Conservation (phyloP, 2,888 invertebrate species). For the Cremastinae sp. region DNA sequence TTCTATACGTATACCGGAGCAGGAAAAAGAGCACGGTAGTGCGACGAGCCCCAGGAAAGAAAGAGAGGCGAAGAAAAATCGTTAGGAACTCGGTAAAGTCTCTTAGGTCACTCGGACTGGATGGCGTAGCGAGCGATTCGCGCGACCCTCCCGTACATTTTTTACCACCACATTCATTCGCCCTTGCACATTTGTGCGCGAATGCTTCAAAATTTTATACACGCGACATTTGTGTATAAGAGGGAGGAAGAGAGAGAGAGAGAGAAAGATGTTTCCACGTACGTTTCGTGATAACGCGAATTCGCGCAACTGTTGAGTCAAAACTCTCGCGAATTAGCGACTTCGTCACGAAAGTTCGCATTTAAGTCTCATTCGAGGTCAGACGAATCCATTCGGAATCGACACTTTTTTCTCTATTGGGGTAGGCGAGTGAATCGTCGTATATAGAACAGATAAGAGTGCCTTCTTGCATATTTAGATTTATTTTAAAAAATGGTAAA, state of each 20-base stretch:
- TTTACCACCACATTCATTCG: constrained; percentile 23
- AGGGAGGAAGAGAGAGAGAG: constrained; percentile 6
- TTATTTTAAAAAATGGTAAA: no score
- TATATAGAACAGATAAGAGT: not conserved
- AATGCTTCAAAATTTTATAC: constrained; percentile 4
- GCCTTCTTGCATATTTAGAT: not conserved
- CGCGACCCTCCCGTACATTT: constrained; percentile 53
- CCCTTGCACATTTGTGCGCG: constrained; percentile 4
- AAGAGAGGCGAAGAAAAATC: constrained; percentile 69
- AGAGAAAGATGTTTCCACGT: not conserved
- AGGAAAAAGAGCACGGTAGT: constrained; percentile 12
- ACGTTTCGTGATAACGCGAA: no score
- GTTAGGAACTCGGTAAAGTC: constrained; percentile 72
- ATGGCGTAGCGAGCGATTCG: constrained; percentile 62
- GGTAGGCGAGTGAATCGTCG: constrained; percentile 4
- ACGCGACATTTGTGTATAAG: no score
- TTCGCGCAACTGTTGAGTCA: constrained; percentile 35
- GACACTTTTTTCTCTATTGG: not conserved
- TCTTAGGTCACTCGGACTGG: constrained; percentile 71
- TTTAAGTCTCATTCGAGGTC: constrained; percentile 66
- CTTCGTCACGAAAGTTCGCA: constrained; percentile 57
- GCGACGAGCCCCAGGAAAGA: constrained; percentile 40
- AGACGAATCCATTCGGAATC: constrained; percentile 48
- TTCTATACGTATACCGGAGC: constrained; percentile 7
- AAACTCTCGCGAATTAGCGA: constrained; percentile 64